These are phyloP conservation scores for Actinemys pallida DNA, from an alignment of 2,113 vertebrate genomes.

Conservation along the genomic window DNA sequence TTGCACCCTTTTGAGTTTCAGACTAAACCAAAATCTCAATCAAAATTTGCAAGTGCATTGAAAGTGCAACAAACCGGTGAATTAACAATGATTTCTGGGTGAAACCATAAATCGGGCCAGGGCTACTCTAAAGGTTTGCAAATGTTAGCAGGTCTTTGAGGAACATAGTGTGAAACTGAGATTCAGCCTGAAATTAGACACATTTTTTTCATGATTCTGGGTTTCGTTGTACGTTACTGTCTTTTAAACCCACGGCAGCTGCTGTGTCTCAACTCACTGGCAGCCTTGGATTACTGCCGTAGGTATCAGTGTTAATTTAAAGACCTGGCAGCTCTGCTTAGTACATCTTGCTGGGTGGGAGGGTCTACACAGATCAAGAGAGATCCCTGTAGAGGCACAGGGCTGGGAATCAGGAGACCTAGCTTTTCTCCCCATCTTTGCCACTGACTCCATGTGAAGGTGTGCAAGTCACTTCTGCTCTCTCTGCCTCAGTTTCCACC, in stretches of 20 bases:
- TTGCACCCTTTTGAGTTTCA: neutral
- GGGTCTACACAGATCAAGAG: rapidly evolving
- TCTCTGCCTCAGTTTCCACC: rapidly evolving
- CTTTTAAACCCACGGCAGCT: neutral
- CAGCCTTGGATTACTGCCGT: neutral
- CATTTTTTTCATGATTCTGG: neutral
- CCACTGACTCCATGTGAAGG: rapidly evolving
- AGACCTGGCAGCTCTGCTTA: neutral
- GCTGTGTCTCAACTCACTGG: neutral
- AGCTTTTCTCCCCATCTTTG: neutral
- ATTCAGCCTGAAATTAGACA: neutral
- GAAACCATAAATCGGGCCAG: neutral
- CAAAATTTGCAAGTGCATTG: neutral
- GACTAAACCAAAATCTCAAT: neutral
- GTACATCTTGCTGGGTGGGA: rapidly evolving
- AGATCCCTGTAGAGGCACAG: neutral
- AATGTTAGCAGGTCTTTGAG: neutral
- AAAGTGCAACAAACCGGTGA: neutral
- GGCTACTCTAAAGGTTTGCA: neutral
- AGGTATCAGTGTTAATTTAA: too few species aligned
- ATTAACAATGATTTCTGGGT: neutral
- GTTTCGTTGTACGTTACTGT: neutral
- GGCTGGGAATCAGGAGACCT: neutral
- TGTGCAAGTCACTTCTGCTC: neutral
- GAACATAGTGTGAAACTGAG: neutral